Conservation (phyloP, 2,113 vertebrate genomes). For the Vicugna pacos region DNA sequence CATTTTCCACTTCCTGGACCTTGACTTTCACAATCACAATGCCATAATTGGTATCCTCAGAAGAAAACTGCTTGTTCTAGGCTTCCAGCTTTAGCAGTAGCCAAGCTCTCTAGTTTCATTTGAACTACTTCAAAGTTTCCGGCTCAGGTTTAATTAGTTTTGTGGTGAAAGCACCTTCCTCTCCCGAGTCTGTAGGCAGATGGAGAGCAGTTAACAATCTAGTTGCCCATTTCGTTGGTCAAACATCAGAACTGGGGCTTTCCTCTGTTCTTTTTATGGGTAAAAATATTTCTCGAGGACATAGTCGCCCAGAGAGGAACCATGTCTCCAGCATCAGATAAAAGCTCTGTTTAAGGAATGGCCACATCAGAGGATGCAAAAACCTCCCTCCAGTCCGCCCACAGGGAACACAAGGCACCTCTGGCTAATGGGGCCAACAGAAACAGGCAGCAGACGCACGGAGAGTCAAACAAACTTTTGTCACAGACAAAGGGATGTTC, state of each 20-base stretch:
- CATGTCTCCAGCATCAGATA: not conserved
- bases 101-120: not conserved
- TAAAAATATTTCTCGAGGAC: not conserved
- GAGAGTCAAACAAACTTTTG: not conserved
- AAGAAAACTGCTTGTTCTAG: not conserved
- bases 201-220: not conserved
- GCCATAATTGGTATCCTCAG: not conserved
- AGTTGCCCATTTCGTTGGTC: not conserved
- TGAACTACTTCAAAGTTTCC: not conserved
- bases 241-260: not conserved
- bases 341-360: not conserved
- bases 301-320: not conserved
- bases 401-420: not conserved
- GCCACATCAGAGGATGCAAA: not conserved
- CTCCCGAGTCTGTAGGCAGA: not conserved
- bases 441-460: not conserved
- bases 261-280: not conserved
- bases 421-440: not conserved
- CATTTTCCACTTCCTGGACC: not conserved
- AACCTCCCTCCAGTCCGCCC: not conserved
- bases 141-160: not conserved
- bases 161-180: not conserved
- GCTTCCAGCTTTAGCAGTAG: not conserved
- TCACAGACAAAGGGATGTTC: not conserved
- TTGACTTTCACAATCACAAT: conserved; percentile 13